These are phyloP conservation scores for Porites australiensis DNA, from an alignment of 64 coral and sea anemone species.

Conservation along the genomic window DNA sequence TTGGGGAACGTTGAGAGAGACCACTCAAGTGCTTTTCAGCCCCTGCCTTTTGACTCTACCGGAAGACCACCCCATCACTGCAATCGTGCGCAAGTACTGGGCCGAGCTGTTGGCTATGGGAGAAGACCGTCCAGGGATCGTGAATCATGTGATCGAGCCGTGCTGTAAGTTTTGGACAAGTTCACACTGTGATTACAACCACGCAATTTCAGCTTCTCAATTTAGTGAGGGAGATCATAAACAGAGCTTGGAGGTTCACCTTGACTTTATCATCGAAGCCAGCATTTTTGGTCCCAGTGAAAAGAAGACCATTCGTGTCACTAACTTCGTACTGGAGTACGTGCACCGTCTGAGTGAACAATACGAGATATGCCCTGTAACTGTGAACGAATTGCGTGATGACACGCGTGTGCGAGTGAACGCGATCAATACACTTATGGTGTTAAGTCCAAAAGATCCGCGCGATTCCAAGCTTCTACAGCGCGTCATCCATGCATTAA, in stretches of 20 bases:
- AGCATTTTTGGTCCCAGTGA: slow-evolving; percentile 72
- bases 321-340: slow-evolving; percentile 65
- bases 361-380: slow-evolving; percentile 32
- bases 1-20: slow-evolving; percentile 70
- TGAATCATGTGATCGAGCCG: slow-evolving; percentile 79
- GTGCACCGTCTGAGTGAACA: slow-evolving; percentile 60
- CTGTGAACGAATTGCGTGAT: slow-evolving; percentile 57
- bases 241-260: slow-evolving; percentile 38
- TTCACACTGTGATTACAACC: background rate
- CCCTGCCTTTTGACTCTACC: slow-evolving; percentile 71
- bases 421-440: slow-evolving; percentile 73
- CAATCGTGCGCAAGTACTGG: slow-evolving; percentile 72
- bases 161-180: slow-evolving; percentile 76
- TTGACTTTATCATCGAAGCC: slow-evolving; percentile 59
- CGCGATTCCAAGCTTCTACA: slow-evolving; percentile 48
- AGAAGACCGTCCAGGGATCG: slow-evolving; percentile 77
- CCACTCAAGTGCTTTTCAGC: slow-evolving; percentile 69
- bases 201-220: background rate
- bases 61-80: slow-evolving; percentile 64
- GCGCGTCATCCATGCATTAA: slow-evolving; percentile 33
- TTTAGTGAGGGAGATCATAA: slow-evolving; percentile 6
- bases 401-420: slow-evolving; percentile 82
- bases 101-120: slow-evolving; percentile 53
- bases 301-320: slow-evolving; percentile 58
- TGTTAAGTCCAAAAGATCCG: slow-evolving; percentile 42